phyloP scores from a whole-genome alignment of 2,797 vertebrate species.

The Euthynnus affinis region DNA sequence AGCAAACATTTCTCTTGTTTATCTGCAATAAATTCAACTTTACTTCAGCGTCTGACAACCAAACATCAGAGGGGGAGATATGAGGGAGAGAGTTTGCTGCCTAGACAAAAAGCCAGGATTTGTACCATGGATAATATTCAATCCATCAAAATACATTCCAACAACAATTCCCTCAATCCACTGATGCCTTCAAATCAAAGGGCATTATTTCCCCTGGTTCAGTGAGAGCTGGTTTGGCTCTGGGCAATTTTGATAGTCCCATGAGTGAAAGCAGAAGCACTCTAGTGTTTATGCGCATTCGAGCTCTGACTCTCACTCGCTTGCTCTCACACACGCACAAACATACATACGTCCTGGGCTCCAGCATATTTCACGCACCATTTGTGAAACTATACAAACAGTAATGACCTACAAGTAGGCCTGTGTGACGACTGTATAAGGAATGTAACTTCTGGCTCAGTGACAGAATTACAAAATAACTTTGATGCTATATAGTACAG shows the following conservation, averaged over 20 bases:
- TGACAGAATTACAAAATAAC: conserved; percentile 47
- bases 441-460: conserved; percentile 58
- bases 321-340: conserved; percentile 12
- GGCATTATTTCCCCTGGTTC: conserved; percentile 30
- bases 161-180: conserved; percentile 12
- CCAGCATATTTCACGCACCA: conserved; percentile 68
- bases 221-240: conserved; percentile 45
- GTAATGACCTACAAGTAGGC: conserved; percentile 37
- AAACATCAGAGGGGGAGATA: neutral
- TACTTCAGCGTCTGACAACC: neutral
- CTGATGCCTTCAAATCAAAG: conserved; percentile 22
- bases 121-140: conserved; percentile 12
- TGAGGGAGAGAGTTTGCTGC: neutral
- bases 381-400: conserved; percentile 61
- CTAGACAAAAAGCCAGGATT: conserved; percentile 8
- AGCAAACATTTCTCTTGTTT: neutral
- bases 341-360: conserved; percentile 38
- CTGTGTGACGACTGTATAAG: conserved; percentile 59
- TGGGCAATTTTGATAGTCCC: conserved; percentile 36
- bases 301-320: conserved; percentile 18
- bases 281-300: conserved; percentile 32
- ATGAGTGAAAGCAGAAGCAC: conserved; percentile 52
- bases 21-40: conserved; percentile 10
- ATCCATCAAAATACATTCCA: conserved; percentile 40
- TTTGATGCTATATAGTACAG: conserved; percentile 31